Percentiles rank a stretch among this genome's conserved stretches.
These are phyloP conservation scores for Smittia aterrima DNA, from an alignment of 2,888 invertebrate species.

Conservation along the genomic window DNA sequence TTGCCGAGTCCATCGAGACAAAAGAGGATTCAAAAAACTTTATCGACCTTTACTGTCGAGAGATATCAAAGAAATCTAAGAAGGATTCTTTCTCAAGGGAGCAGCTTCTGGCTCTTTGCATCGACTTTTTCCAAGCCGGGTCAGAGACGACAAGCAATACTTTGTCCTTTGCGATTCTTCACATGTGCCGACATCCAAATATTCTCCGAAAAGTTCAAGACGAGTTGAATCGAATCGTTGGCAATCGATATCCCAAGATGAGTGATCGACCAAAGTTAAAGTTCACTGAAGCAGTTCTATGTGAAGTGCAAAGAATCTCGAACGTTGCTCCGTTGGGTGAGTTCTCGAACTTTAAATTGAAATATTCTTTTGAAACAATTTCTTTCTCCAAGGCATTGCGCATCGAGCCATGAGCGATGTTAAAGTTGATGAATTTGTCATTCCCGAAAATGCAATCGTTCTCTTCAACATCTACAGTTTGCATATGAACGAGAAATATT, in stretches of 20 bases:
- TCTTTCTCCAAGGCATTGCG: constrained; percentile 50
- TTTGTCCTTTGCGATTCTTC: constrained; percentile 58
- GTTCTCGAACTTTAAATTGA: neutral
- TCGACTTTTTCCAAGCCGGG: constrained; percentile 64
- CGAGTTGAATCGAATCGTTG: constrained; percentile 55
- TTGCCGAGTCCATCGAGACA: constrained; percentile 53
- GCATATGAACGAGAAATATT: constrained; percentile 56
- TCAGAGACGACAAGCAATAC: constrained; percentile 59
- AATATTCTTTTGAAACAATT: constrained; percentile 49
- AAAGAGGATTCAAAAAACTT: constrained; percentile 49
- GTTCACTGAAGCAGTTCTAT: constrained; percentile 58
- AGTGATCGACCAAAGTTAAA: constrained; percentile 56
- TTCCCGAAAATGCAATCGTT: constrained; percentile 58
- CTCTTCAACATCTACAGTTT: constrained; percentile 59
- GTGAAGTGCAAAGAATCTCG: constrained; percentile 56
- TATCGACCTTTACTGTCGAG: constrained; percentile 58
- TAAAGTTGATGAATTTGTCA: constrained; percentile 53
- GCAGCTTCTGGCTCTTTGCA: constrained; percentile 58
- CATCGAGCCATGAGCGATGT: constrained; percentile 51
- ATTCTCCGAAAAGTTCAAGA: constrained; percentile 57
- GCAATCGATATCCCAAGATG: constrained; percentile 52
- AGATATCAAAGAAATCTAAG: constrained; percentile 52
- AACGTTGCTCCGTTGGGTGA: constrained; percentile 53
- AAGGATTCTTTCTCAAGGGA: constrained; percentile 55
- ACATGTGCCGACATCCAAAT: constrained; percentile 58